These are phyloP conservation scores for Drosophila meridionalis DNA, from an alignment of 2,888 invertebrate genomes.

Conservation along the genomic window DNA sequence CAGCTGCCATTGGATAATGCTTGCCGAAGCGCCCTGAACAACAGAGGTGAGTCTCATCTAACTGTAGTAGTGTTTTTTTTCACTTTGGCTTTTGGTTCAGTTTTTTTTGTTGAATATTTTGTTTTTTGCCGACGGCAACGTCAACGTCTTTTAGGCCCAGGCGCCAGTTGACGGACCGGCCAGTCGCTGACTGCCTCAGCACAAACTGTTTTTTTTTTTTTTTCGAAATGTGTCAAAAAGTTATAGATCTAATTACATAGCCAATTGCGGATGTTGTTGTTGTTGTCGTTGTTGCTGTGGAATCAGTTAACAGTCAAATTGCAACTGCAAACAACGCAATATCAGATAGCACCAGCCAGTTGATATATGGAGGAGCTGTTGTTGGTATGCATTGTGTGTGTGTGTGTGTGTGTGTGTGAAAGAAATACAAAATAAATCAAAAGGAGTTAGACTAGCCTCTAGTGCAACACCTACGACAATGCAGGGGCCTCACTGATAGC, in stretches of 20 bases:
- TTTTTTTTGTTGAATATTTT: slow-evolving; percentile 11
- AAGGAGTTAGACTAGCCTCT: slow-evolving; percentile 3
- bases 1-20: slow-evolving; percentile 64
- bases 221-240: slow-evolving; percentile 61
- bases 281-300: slow-evolving; percentile 11
- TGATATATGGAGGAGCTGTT: slow-evolving; percentile 40
- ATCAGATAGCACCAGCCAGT: slow-evolving; percentile 40
- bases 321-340: slow-evolving; percentile 57
- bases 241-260: slow-evolving; percentile 64
- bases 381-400: not conserved
- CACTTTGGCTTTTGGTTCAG: not conserved
- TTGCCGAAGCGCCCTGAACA: slow-evolving; percentile 48
- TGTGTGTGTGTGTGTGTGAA: not conserved
- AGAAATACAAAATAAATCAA: slow-evolving; percentile 8
- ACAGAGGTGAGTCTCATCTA: slow-evolving; percentile 55
- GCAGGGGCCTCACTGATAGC: slow-evolving; percentile 56
- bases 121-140: slow-evolving; percentile 68
- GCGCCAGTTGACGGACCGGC: slow-evolving; percentile 55
- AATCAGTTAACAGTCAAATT: slow-evolving; percentile 49
- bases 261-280: slow-evolving; percentile 19
- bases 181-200: slow-evolving; percentile 46
- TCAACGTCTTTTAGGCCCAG: slow-evolving; percentile 69
- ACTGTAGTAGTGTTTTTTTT: slow-evolving; percentile 6
- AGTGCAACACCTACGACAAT: slow-evolving; percentile 59
- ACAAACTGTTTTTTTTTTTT: slow-evolving; percentile 32